Evolutionary conservation across 2,888 invertebrate species (phyloP), one percentile per base, ranked within the genome.

Genomic region (Sepioteuthis lessoniana): DNA sequence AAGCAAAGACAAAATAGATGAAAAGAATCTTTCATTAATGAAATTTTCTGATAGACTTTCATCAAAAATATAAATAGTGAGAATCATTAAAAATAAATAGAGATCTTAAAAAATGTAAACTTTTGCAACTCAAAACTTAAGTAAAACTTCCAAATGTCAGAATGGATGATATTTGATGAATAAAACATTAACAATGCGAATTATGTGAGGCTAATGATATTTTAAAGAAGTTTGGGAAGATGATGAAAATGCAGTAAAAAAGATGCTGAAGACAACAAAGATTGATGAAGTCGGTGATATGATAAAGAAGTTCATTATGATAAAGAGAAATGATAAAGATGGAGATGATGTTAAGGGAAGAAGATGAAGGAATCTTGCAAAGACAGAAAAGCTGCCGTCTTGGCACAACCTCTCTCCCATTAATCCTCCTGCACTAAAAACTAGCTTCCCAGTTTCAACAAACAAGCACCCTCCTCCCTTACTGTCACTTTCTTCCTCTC

Each of bases 281-380:
- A n/a, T 25, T n/a, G 76, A 76, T 76, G n/a, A n/a, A 76, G 76
- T 4, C n/a, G 13, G 21, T n/a, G 76, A 16, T n/a, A n/a, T n/a
- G 76, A 76, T 76, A n/a, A 76, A 76, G 76, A 76, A 76, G 76
- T 76, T 76, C n/a, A 76, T 76, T 76, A 76, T 16, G 76, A 76
- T 76, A n/a, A 35, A 76, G 76, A 76, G 4, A 10, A n/a, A n/a
- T 31, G 76, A 76, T 76, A 76, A 76, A 31, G 10, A 76, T 76
- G 76, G n/a, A 10, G 76, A 31, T 10, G 13, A 55, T 21, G 21
- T n/a, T 76, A n/a, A 76, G 10, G n/a, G 76, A 76, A 76, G 13
- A 76, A 76, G 76, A 35, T 76, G n/a, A 35, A 25, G 31, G 60
- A 31, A 60, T 76, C 0, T n/a, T 76, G n/a, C 76, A 76, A 76